Evolutionary conservation across 2,888 invertebrate species (phyloP), one percentile per base, ranked within the genome.

Genomic region (Eremobia ochroleuca): DNA sequence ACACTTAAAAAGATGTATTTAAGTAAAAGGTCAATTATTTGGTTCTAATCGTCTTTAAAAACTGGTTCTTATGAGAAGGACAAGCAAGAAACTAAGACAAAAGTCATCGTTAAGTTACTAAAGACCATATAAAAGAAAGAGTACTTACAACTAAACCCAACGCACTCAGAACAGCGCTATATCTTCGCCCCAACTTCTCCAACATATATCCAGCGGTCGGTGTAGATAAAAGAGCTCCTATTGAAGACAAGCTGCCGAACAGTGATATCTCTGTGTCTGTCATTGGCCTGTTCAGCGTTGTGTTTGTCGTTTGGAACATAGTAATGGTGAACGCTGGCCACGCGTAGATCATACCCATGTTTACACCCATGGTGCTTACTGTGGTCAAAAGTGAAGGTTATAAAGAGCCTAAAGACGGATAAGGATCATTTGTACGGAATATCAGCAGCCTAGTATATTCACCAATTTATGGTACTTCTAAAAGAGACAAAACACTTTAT

Each of bases 321-420:
- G 78, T 81, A 1, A 94, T 71, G 0, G 94, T 94, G 0, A 93
- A 93, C 0, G 96, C 95, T 0, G 96, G 95, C 94, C 95, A 95
- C 0, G 94, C 90, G 78, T 91, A 94, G 73, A 94, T 90, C 0
- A 95, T 46, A 0, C 95, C 95, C 87, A 94, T 90, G 62, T 86
- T 86, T 11, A 85, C 15, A 3, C 82, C 73, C 72, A 85, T 77
- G 18, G 72, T 76, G 74, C 79, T 43, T 64, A 86, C 86, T 86
- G 77, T 15, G 58, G 34, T 70, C 43, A 77, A 72, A 61, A 28
- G 8, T 0, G 1, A 1, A 4, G 13, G 21, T 37, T 37, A 46
- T 25, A n/a, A 18, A 18, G 4, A 11, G 11, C 0, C 1, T 34
- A 21, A 11, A 31, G 1, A 21, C 11, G 9, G 9, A 21, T 31